phyloP scores from a whole-genome alignment of 2,113 vertebrate species.

The Myotis davidii region DNA sequence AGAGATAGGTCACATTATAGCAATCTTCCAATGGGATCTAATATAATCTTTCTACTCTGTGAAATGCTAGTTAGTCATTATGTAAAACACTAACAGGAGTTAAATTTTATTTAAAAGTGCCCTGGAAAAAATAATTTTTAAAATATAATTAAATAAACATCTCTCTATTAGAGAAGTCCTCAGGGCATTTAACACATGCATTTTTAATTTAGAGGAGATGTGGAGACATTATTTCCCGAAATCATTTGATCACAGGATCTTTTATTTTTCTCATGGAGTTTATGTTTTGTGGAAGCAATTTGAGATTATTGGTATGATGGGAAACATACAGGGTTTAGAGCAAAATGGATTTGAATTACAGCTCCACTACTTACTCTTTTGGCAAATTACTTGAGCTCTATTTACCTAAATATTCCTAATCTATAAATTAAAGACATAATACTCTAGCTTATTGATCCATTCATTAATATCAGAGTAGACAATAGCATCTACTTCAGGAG shows the following conservation, averaged over 20 bases:
- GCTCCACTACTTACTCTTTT: background rate
- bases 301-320: background rate
- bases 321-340: background rate
- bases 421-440: conserved; percentile 31
- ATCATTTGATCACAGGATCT: background rate
- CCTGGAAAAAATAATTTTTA: background rate
- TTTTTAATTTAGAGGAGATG: conserved; percentile 7
- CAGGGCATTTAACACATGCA: background rate
- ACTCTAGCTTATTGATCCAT: background rate
- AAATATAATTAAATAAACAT: background rate
- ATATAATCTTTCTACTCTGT: background rate
- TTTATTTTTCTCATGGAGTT: background rate
- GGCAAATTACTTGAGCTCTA: background rate
- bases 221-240: background rate
- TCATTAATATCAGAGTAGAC: background rate
- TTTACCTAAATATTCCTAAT: background rate
- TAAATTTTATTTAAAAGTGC: background rate
- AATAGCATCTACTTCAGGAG: background rate
- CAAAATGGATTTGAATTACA: background rate
- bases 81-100: background rate
- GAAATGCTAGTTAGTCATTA: background rate
- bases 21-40: background rate
- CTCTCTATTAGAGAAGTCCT: background rate
- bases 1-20: background rate
- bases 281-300: background rate